Conservation (phyloP, 2,888 invertebrate species). For the Philhelius pedissequus region DNA sequence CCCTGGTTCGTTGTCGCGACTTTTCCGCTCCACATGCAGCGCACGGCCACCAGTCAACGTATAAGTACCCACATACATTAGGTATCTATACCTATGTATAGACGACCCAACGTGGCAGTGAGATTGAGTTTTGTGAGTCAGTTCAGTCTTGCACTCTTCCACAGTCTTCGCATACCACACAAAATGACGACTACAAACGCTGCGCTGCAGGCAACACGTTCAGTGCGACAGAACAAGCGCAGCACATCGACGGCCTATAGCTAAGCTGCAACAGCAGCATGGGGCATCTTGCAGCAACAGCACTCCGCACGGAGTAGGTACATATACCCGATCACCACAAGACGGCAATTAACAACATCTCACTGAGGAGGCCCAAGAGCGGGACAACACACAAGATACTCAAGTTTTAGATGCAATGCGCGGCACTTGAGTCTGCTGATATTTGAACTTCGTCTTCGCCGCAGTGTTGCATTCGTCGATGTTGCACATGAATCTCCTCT, state of each 20-base stretch:
- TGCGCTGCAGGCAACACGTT: constrained; percentile 65
- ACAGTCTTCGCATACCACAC: constrained; percentile 9
- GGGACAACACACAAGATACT: neutral
- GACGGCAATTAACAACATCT: constrained; percentile 65
- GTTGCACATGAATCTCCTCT: constrained; percentile 46
- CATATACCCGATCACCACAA: constrained; percentile 30
- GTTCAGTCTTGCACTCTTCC: no score
- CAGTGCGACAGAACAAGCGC: constrained; percentile 63
- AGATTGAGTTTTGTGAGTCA: constrained; percentile 26
- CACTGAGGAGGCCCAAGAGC: constrained; percentile 27
- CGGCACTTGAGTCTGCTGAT: constrained; percentile 28
- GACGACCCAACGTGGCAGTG: neutral
- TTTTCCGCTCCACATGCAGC: constrained; percentile 62
- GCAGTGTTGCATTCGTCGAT: no score
- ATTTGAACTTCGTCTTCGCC: constrained; percentile 16
- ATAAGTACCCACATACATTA: neutral
- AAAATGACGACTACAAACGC: constrained; percentile 45
- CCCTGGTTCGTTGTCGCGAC: constrained; percentile 67
- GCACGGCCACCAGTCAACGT: constrained; percentile 12
- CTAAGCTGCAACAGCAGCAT: constrained; percentile 1
- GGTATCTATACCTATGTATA: neutral
- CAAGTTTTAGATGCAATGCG: constrained; percentile 18
- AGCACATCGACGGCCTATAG: constrained; percentile 35
- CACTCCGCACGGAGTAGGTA: constrained; percentile 11
- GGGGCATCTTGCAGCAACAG: constrained; percentile 9